phyloP scores from a whole-genome alignment of 2,888 invertebrate genomes.

The Ditula angustiorana region DNA sequence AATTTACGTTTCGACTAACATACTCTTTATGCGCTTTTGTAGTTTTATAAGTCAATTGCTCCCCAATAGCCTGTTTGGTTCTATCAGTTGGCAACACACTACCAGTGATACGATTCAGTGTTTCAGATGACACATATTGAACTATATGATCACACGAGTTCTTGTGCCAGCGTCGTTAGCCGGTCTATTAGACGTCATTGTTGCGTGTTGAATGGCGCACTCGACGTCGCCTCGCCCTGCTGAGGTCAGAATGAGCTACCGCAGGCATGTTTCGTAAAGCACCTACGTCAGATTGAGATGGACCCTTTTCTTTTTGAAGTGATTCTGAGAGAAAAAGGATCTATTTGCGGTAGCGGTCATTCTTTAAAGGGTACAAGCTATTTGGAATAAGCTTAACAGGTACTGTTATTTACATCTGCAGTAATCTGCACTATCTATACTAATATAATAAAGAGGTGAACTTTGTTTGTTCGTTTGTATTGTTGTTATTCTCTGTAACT shows the following conservation, averaged over 20 bases:
- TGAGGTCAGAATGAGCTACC: constrained; percentile 58
- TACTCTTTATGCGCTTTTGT: too few relatives aligned
- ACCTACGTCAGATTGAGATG: constrained; percentile 46
- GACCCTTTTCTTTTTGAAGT: constrained; percentile 41
- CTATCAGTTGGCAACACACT: too few relatives aligned
- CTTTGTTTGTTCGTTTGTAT: too few relatives aligned
- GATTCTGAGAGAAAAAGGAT: neutral
- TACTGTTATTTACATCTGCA: too few relatives aligned
- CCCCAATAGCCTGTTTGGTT: too few relatives aligned
- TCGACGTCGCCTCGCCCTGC: constrained; percentile 62
- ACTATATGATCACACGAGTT: neutral
- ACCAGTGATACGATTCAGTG: too few relatives aligned
- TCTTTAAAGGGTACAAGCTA: neutral
- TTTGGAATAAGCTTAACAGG: neutral
- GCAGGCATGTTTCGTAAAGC: constrained; percentile 14
- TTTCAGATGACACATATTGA: too few relatives aligned
- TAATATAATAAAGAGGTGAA: too few relatives aligned
- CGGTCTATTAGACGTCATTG: constrained; percentile 67
- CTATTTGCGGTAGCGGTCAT: neutral
- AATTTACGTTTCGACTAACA: too few relatives aligned
- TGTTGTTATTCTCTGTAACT: too few relatives aligned
- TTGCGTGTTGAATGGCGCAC: constrained; percentile 66
- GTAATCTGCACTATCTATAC: too few relatives aligned
- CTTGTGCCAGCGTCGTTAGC: constrained; percentile 48
- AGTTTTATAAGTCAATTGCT: too few relatives aligned